Conservation (phyloP, 2,888 invertebrate genomes). For the Drosophila siamana region DNA sequence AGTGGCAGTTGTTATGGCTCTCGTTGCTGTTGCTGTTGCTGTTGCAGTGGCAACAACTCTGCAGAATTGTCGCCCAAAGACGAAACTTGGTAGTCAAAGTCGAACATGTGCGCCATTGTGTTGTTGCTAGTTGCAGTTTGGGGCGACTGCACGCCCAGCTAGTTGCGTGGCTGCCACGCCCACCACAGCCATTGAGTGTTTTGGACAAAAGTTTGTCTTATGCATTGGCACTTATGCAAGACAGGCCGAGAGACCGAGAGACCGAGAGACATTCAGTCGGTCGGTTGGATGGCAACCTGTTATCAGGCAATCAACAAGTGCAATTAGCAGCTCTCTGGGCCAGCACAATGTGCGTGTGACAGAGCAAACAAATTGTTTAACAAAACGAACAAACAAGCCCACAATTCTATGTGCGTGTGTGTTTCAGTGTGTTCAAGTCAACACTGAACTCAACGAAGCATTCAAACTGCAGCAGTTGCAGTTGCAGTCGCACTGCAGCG, state of each 20-base stretch:
- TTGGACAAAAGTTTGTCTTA: conserved; percentile 74
- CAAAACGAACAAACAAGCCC: conserved; percentile 61
- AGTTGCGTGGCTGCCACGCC: conserved; percentile 72
- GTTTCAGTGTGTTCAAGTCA: conserved; percentile 18
- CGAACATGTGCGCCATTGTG: conserved; percentile 68
- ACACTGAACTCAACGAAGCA: conserved; percentile 43
- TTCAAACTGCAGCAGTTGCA: conserved; percentile 33
- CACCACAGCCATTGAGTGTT: conserved; percentile 38
- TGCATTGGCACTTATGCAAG: conserved; percentile 73
- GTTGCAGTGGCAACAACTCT: conserved; percentile 20
- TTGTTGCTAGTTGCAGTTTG: conserved; percentile 19
- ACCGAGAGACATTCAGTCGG: background rate
- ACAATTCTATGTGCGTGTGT: conserved; percentile 22
- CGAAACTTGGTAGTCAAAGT: conserved; percentile 41
- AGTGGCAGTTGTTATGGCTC: conserved; percentile 15
- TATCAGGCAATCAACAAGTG: conserved; percentile 79
- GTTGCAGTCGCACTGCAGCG: too few species aligned
- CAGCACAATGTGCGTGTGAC: conserved; percentile 75
- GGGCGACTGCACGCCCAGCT: conserved; percentile 36
- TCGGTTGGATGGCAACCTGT: conserved; percentile 52
- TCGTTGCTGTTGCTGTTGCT: conserved; percentile 6
- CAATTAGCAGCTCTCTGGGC: conserved; percentile 71
- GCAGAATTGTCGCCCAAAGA: conserved; percentile 27
- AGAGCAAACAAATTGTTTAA: conserved; percentile 78
- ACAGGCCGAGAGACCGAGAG: conserved; percentile 14